These are phyloP conservation scores for Phataginus tricuspis DNA, from an alignment of 2,797 vertebrate genomes.

Conservation along the genomic window DNA sequence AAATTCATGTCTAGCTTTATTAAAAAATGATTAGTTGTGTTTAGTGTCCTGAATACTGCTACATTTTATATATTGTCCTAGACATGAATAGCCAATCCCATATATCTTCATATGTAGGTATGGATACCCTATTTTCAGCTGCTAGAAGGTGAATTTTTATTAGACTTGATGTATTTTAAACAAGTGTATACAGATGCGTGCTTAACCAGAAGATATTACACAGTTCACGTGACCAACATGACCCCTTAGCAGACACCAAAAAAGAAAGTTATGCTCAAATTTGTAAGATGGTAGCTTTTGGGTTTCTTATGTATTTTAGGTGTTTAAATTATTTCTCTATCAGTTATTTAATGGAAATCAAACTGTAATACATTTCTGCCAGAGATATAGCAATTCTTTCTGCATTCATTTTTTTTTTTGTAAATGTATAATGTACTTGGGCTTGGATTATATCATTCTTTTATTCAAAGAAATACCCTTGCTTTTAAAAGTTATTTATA, in stretches of 20 bases:
- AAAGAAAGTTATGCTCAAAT: background rate
- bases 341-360: background rate
- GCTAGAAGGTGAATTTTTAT: slow-evolving; percentile 31
- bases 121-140: background rate
- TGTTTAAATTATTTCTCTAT: slow-evolving; percentile 23
- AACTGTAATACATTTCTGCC: slow-evolving; percentile 7
- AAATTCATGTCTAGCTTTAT: background rate
- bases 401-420: background rate
- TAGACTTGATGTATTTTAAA: background rate
- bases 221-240: fast-evolving
- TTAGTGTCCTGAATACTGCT: background rate
- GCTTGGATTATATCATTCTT: background rate
- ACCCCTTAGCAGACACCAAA: background rate
- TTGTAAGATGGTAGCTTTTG: background rate
- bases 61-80: background rate
- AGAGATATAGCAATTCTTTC: background rate
- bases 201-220: background rate
- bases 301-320: background rate
- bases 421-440: slow-evolving; percentile 3
- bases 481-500: background rate
- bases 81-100: background rate
- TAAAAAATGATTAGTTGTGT: slow-evolving; percentile 18
- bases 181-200: background rate
- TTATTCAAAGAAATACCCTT: slow-evolving; percentile 47
- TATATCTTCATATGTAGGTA: background rate